Evolutionary conservation across 2,888 invertebrate genomes (phyloP), one percentile per base, ranked within the genome.

Genomic region (Orchesella flavescens): DNA sequence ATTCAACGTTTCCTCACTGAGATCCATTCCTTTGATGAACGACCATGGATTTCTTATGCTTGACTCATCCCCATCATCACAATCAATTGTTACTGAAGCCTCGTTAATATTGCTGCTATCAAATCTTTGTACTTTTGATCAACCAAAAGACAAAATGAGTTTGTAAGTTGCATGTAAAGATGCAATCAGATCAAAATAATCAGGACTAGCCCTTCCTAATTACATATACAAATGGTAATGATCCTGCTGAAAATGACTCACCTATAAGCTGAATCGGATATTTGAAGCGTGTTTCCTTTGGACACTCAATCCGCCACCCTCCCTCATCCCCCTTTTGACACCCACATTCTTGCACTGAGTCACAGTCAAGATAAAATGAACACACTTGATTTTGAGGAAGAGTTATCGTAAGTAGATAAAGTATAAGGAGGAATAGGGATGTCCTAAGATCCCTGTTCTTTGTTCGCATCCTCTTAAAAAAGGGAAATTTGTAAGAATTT

Each of bases 191-290:
- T 34, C 34, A 34, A 34, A 34, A 7, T 7, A 34, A 34, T 4
- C 3, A 34, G 34, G 34, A 34, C 34, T 34, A 34, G n/a, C n/a
- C 34, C 7, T 34, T 34, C 7, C 34, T 34, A 7, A 2, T 34
- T 7, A 34, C 7, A 34, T 4, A 34, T 34, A 34, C 34, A 34
- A 34, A 12, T 55, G 55, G 13, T 55, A 55, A 55, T 55, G 55
- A 55, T 17, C 55, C 55, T 17, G 17, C 15, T 9, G 21, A 61
- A 12, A 63, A 19, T 21, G 15, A 65, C 66, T 71, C 75, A 87
- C 87, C 84, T 84, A 78, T 85, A 65, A 84, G 80, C 53, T 84
- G 57, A 59, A 87, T 86, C 1, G 85, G 85, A 81, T 83, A 86
- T 15, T 24, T 10, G 9, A 55, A 57, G 21, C 68, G 69, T 4